Evolutionary conservation across 2,113 vertebrate species (phyloP), one percentile per base, ranked within the genome.

Genomic region (Crotalus horridus): DNA sequence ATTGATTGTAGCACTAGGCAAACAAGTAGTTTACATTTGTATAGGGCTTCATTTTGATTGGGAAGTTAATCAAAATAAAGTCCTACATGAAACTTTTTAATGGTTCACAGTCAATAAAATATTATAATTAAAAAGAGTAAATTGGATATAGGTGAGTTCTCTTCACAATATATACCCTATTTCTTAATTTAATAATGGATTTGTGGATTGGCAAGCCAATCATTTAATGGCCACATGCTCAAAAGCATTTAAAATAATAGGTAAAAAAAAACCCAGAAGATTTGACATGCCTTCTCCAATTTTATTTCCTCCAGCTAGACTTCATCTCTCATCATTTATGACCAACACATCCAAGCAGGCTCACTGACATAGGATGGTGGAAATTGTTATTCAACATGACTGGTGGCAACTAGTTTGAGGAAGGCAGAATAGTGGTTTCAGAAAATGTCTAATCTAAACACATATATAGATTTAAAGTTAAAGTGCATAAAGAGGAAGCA

Each of bases 401-500:
- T 88, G 20, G 29, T 39, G 23, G 3, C 23, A 74, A 74, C n/a
- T 17, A 33, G n/a, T 39, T 74, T 74, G n/a, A 74, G 15, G 69
- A 74, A 74, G 69, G 69, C 13, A 74, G 94, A 43, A 85, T 8
- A 55, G 2, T n/a, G 26, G 58, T 2, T 91, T 23, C 21, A 90
- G 64, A 39, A 69, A 29, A 89, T 8, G 54, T 91, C 54, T 91
- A 46, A 58, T 26, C 33, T 46, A 81, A 86, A 48, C 54, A 58
- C 39, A 69, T 69, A 64, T 64, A n/a, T 17, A 91, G 26, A 61
- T 89, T 17, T 56, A 69, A 93, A 92, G 91, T 51, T 95, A 61
- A 93, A 61, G 69, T 64, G 93, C 93, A 93, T 94, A 92, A 94
- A 95, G 95, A 91, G 96, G 94, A 85, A 97, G 95, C 21, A 87